These are phyloP conservation scores for Dendrolimus kikuchii DNA, from an alignment of 1,140 invertebrate species.

Conservation along the genomic window DNA sequence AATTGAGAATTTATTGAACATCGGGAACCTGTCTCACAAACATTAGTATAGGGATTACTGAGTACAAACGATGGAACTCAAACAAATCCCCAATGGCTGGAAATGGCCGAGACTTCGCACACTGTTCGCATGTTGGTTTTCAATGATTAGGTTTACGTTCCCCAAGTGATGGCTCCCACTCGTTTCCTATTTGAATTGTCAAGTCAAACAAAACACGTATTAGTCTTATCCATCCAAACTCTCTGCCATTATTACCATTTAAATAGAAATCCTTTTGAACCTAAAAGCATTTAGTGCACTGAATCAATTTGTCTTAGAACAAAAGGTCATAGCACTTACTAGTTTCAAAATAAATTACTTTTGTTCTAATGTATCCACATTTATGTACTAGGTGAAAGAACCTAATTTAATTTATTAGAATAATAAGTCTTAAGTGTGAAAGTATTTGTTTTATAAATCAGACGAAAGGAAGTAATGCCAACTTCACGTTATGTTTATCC, in stretches of 20 bases:
- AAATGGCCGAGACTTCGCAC: slow-evolving; percentile 13
- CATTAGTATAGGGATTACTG: background rate
- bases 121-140: slow-evolving; percentile 29
- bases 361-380: too few relatives aligned
- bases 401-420: too few relatives aligned
- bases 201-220: slow-evolving; percentile 14
- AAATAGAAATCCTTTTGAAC: too few relatives aligned
- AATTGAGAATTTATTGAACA: slow-evolving; percentile 7
- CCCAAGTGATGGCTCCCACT: slow-evolving; percentile 18
- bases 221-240: slow-evolving; percentile 10
- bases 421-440: too few relatives aligned
- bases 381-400: too few relatives aligned
- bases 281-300: too few relatives aligned
- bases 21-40: slow-evolving; percentile 9
- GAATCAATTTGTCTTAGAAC: too few relatives aligned
- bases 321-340: too few relatives aligned
- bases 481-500: too few relatives aligned
- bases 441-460: too few relatives aligned
- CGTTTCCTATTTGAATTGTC: slow-evolving; percentile 22
- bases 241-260: slow-evolving; percentile 3
- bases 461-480: too few relatives aligned
- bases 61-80: slow-evolving; percentile 14
- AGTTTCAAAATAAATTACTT: too few relatives aligned
- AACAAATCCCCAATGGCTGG: slow-evolving; percentile 17
- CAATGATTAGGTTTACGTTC: slow-evolving; percentile 40